Evolutionary conservation across 2,797 vertebrate genomes (phyloP), one percentile per base, ranked within the genome.

Genomic region (Anabacerthia variegaticeps): DNA sequence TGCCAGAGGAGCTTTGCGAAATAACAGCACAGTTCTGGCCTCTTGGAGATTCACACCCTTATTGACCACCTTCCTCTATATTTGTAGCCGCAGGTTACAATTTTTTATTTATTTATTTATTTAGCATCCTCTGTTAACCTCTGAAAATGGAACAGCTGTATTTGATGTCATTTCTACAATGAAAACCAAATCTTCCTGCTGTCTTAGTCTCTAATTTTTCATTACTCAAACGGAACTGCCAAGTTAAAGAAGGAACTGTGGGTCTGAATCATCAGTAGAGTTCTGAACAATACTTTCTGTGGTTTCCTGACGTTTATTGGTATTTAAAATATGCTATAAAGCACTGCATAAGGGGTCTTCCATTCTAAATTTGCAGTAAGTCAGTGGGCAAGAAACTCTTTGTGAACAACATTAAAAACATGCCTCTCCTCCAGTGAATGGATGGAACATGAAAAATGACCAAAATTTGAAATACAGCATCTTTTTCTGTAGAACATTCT

Each of bases 211-310:
- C 18, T 78, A 13, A 44, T 74, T 82, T 71, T 3, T 67, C 2
- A 2, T 51, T 34, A 41, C 7, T 74, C 34, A 12, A 6, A 30
- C 0, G 0, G 9, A 49, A 2, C 28, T 75, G 27, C 17, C 32
- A 44, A 68, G 34, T 41, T 52, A 10, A 48, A 84, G 58, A 66
- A 32, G 19, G 46, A 75, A 59, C 36, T 48, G 3, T 54, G 34
- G 21, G 18, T 58, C 19, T 71, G 56, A 46, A n/a, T 71, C 15
- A 6, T 28, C 32, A 19, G 27, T 37, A 59, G 23, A 21, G 30
- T 39, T 68, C 54, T 68, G 30, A 37, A 16, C 10, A 75, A 78
- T 24, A 26, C 7, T 72, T 86, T 18, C 6, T 66, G 26, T 41
- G 20, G 28, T 71, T 80, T 51, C 18, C 20, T 86, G 30, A 65